Percentiles rank a stretch among this genome's conserved stretches.
Evolutionary conservation across 2,888 invertebrate species (phyloP).

Genomic region (Eupelmus urozonus): DNA sequence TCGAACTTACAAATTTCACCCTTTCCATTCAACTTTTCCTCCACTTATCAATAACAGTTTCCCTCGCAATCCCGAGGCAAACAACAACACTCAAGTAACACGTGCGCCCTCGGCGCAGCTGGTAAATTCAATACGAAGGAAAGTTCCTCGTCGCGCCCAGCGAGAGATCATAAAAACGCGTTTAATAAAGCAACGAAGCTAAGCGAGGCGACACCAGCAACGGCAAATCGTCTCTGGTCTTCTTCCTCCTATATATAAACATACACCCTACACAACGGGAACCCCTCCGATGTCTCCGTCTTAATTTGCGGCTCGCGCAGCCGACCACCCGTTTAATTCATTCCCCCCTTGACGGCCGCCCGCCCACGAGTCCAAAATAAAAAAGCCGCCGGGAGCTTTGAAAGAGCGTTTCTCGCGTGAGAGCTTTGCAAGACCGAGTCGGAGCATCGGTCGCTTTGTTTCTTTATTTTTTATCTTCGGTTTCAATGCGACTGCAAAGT

Average conservation of each 20-base stretch:
- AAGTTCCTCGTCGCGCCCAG: not conserved
- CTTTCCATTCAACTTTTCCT: too few relatives aligned
- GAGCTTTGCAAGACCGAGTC: not conserved
- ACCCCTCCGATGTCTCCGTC: slow-evolving; percentile 10
- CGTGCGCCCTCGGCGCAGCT: too few relatives aligned
- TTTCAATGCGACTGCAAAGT: too few relatives aligned
- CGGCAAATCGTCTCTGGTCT: not conserved
- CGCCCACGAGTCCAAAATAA: not conserved
- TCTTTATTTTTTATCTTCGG: too few relatives aligned
- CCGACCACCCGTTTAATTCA: slow-evolving; percentile 44
- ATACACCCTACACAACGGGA: not conserved
- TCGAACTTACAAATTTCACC: too few relatives aligned
- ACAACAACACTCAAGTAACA: too few relatives aligned
- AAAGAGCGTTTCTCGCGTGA: not conserved
- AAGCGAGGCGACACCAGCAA: not conserved
- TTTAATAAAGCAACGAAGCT: slow-evolving; percentile 46
- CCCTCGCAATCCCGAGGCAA: too few relatives aligned
- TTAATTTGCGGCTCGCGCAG: slow-evolving; percentile 24
- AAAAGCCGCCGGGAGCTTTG: not conserved
- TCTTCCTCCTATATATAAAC: too few relatives aligned
- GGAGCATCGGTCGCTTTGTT: too few relatives aligned
- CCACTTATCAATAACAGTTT: too few relatives aligned
- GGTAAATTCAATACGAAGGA: too few relatives aligned
- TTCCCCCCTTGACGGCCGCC: slow-evolving; percentile 18
- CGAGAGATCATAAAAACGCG: slow-evolving; percentile 29